Evolutionary conservation across 2,113 vertebrate genomes (phyloP).

Genomic region (Chionomys nivalis): DNA sequence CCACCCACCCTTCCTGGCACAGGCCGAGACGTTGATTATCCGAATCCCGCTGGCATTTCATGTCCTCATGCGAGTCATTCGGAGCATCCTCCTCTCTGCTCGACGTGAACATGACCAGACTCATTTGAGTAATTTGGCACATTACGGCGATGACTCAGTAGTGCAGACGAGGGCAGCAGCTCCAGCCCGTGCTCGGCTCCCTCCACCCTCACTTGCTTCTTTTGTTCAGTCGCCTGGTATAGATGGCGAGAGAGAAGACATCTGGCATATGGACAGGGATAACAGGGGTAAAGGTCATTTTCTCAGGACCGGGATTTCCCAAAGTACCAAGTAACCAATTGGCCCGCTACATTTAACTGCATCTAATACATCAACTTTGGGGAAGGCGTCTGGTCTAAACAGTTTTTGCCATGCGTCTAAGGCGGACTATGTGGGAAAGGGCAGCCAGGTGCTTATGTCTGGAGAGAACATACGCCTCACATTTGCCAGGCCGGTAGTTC

Average conservation of each 20-base stretch:
- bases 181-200: background rate
- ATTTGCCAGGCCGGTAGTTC: conserved; percentile 56
- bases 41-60: conserved; percentile 87
- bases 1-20: conserved; percentile 93
- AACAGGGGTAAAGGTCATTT: conserved; percentile 54
- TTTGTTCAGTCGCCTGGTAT: conserved; percentile 21
- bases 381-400: conserved; percentile 32
- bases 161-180: conserved; percentile 78
- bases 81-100: conserved; percentile 82
- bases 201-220: background rate
- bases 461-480: conserved; percentile 58
- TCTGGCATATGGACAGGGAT: background rate
- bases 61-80: conserved; percentile 84
- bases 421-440: background rate
- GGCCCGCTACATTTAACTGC: conserved; percentile 5
- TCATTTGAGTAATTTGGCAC: conserved; percentile 83
- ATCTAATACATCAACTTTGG: conserved; percentile 28
- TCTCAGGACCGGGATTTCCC: conserved; percentile 18
- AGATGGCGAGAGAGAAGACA: conserved; percentile 27
- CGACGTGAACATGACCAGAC: conserved; percentile 86
- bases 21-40: conserved; percentile 89
- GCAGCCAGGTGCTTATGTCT: conserved; percentile 25
- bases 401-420: conserved; percentile 41
- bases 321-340: conserved; percentile 16
- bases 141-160: conserved; percentile 83